These are phyloP conservation scores for Allobates femoralis DNA, from an alignment of 2,797 vertebrate genomes.

Conservation along the genomic window DNA sequence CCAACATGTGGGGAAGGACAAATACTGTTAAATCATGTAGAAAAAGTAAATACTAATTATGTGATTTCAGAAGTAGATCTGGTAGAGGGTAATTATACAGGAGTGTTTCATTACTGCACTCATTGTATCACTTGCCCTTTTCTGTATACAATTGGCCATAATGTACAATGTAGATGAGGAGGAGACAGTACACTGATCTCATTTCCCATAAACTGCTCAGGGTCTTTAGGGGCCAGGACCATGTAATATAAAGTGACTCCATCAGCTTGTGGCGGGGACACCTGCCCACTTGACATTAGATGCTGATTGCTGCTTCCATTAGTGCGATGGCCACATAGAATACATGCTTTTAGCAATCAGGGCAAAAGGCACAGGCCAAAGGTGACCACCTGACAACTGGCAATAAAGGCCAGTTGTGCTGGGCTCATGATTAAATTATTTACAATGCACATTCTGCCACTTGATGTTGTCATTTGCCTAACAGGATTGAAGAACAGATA, in stretches of 20 bases:
- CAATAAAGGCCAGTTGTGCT: conserved; percentile 18
- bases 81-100: not conserved
- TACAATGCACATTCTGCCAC: conserved; percentile 13
- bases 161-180: not conserved
- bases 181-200: not conserved
- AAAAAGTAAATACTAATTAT: conserved; percentile 12
- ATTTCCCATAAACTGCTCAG: not conserved
- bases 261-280: conserved; percentile 35
- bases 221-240: not conserved
- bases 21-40: not conserved
- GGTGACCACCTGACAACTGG: conserved; percentile 39
- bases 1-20: not conserved
- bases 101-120: not conserved
- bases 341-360: conserved; percentile 23
- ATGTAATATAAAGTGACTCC: conserved; percentile 24
- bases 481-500: conserved; percentile 1
- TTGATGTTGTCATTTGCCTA: conserved; percentile 20
- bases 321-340: conserved; percentile 9
- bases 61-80: not conserved
- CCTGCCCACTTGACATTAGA: conserved; percentile 38
- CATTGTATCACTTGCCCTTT: not conserved
- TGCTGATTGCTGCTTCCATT: conserved; percentile 43
- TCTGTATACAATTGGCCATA: not conserved
- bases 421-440: conserved; percentile 4
- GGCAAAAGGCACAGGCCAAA: conserved; percentile 41